phyloP scores from a whole-genome alignment of 1,140 invertebrate genomes.

The Drosophila sucinea region DNA sequence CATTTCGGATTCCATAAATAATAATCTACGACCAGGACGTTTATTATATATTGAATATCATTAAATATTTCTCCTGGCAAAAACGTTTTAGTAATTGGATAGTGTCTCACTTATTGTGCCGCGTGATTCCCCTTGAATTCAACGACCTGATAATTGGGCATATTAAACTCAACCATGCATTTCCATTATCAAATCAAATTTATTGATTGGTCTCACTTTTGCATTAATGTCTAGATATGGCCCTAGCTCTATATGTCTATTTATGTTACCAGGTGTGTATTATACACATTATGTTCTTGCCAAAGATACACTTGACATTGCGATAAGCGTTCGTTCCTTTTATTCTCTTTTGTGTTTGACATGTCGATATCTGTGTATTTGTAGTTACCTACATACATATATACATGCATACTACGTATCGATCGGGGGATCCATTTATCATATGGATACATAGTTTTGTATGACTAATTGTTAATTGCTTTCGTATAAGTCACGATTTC shows the following conservation, averaged over 20 bases:
- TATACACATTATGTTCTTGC: background rate
- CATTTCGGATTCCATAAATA: no score
- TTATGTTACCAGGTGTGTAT: background rate
- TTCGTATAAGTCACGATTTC: background rate
- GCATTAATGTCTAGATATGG: background rate
- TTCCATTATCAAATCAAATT: slow-evolving; percentile 3
- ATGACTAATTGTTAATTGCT: slow-evolving; percentile 7
- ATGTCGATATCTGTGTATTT: background rate
- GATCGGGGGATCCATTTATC: slow-evolving; percentile 7
- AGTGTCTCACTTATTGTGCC: no score
- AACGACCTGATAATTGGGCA: slow-evolving; percentile 5
- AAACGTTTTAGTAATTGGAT: no score
- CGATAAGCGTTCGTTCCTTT: background rate
- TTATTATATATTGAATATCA: no score
- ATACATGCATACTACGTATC: background rate
- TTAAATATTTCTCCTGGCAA: no score
- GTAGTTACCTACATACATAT: background rate
- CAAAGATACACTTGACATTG: slow-evolving; percentile 10
- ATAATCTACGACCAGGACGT: no score
- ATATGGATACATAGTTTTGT: background rate
- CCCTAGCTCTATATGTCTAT: slow-evolving; percentile 4
- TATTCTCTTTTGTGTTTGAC: background rate
- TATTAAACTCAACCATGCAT: background rate
- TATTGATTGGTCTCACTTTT: slow-evolving; percentile 4
- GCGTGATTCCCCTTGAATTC: background rate